Base-by-base conservation (phyloP, 2,797 vertebrate genomes). In the Clarias laeviceps region DNA sequence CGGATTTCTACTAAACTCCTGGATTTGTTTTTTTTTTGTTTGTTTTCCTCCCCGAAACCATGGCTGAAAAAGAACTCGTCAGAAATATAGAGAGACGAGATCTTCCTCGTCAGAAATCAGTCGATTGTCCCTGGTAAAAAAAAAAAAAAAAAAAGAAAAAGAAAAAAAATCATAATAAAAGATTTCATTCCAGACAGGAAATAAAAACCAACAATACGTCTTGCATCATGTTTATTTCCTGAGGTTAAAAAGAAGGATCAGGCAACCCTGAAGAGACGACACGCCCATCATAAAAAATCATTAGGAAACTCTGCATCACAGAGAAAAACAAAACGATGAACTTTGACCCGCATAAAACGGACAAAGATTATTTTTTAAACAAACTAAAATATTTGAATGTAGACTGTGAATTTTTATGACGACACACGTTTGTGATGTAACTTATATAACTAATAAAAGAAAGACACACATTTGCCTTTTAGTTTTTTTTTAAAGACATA, bases 351-450 rank as follows among this genome's bases (percentile, higher is more conserved):
- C 57, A n/a, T 17, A 89, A 86, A 85, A 87, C 78, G 8, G 69
- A 78, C 68, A 88, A 89, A 90, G 92, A 93, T 91, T 94, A 94
- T 95, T 95, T 95, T 95, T 95, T 92, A 94, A 91, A 92, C 27
- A 15, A 77, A 93, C 90, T 89, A 89, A 90, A 88, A 84, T 72
- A 73, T 85, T 88, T 78, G 64, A 86, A 88, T 83, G 87, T 85
- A 80, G 82, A 66, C 82, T 83, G 76, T 83, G 64, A 81, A 84
- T 88, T 88, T 88, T 81, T 88, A 88, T 77, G 84, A 85, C 34
- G 64, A 68, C 40, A 74, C 61, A 83, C 70, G 79, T 88, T 84
- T 88, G 87, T 88, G 87, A 86, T 65, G 70, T 88, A 80, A 86
- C 82, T 83, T 84, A 83, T 87, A 59, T 27, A 74, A 80, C 32